Evolutionary conservation across 2,888 invertebrate genomes (phyloP).

Genomic region (Caenorhabditis parvicauda): DNA sequence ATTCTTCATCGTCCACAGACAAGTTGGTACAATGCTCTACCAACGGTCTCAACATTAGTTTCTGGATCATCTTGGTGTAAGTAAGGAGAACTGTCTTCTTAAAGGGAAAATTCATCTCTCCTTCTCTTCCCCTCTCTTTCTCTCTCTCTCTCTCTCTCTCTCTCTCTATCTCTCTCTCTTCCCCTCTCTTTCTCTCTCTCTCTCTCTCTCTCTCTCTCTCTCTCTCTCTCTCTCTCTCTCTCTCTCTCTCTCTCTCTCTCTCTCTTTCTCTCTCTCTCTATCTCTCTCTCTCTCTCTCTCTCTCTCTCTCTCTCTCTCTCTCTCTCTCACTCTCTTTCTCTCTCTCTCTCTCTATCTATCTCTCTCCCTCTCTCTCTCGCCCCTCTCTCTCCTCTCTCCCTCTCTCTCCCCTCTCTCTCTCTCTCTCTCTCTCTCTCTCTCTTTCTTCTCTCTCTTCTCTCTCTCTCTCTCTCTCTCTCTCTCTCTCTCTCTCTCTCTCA

Average conservation of each 20-base stretch:
- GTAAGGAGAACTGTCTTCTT: not conserved
- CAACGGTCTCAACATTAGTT: no score
- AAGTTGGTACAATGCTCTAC: no score
- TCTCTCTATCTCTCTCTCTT: not conserved
- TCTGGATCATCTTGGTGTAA: no score
- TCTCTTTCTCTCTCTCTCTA: not conserved
- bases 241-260: not conserved
- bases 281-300: not conserved
- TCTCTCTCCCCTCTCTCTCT: slow-evolving; percentile 2
- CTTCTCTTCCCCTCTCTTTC: not conserved
- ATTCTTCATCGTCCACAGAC: no score
- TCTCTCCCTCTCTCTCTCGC: not conserved
- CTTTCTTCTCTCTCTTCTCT: not conserved
- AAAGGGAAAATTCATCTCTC: not conserved
- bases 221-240: not conserved
- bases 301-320: not conserved
- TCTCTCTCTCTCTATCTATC: not conserved
- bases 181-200: not conserved
- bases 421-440: slow-evolving; percentile 10
- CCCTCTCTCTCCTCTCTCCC: slow-evolving; percentile 8
- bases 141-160: not conserved
- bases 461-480: not conserved
- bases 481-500: not conserved
- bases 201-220: not conserved
- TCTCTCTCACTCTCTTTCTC: not conserved